phyloP scores from a whole-genome alignment of 2,888 invertebrate genomes.

The Nasonia oneida region DNA sequence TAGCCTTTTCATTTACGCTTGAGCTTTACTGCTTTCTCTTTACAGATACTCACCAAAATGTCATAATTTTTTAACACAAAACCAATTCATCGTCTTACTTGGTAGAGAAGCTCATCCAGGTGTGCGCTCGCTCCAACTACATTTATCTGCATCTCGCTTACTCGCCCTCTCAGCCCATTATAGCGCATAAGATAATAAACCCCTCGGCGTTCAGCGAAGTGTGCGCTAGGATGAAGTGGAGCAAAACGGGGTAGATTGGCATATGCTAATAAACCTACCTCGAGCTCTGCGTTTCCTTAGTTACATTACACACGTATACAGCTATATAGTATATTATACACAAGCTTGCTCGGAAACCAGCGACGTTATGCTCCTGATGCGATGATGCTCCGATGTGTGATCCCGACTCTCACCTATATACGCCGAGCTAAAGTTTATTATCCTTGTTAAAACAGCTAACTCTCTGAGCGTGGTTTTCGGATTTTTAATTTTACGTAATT shows the following conservation, averaged over 20 bases:
- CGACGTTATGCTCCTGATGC: slow-evolving; percentile 11
- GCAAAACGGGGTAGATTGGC: slow-evolving; percentile 74
- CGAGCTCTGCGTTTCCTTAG: slow-evolving; percentile 73
- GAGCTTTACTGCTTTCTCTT: too few species aligned
- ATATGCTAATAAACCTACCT: slow-evolving; percentile 77
- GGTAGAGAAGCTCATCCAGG: background rate
- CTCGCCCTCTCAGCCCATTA: slow-evolving; percentile 39
- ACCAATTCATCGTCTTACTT: too few species aligned
- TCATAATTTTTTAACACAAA: too few species aligned
- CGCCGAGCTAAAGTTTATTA: slow-evolving; percentile 59
- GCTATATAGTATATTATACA: slow-evolving; percentile 25
- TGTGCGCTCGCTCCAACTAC: background rate
- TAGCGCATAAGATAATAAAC: slow-evolving; percentile 75
- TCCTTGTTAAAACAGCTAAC: slow-evolving; percentile 55
- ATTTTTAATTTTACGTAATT: slow-evolving; percentile 22
- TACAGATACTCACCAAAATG: too few species aligned
- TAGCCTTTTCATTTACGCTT: too few species aligned
- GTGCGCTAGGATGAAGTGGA: slow-evolving; percentile 75
- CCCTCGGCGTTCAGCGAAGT: slow-evolving; percentile 77
- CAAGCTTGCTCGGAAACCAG: background rate
- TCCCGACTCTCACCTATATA: slow-evolving; percentile 61
- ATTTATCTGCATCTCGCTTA: background rate
- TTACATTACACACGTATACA: slow-evolving; percentile 70
- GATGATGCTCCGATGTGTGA: background rate
- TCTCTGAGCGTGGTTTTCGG: slow-evolving; percentile 1